These are phyloP conservation scores for Syncerus caffer DNA, from an alignment of 2,797 vertebrate species.

Conservation along the genomic window DNA sequence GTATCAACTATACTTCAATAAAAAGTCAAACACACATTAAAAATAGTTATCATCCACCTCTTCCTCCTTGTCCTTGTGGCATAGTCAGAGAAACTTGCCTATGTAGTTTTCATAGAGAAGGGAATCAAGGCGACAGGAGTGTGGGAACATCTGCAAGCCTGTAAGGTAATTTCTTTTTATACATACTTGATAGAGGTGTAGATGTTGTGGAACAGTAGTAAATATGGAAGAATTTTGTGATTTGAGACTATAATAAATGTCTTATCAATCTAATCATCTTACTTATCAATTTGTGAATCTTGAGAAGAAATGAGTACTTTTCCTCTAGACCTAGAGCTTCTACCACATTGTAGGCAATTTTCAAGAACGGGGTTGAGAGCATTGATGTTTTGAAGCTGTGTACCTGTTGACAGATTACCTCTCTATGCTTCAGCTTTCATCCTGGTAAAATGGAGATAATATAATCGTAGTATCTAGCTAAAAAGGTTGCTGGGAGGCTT, in stretches of 20 bases:
- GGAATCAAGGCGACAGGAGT: neutral
- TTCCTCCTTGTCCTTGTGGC: neutral
- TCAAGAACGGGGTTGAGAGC: neutral
- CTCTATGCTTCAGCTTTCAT: neutral
- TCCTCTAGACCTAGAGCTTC: neutral
- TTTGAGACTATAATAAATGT: neutral
- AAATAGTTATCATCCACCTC: neutral
- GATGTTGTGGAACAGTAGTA: neutral
- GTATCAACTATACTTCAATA: neutral
- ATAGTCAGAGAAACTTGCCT: neutral
- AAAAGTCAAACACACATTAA: neutral
- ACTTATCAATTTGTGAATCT: neutral
- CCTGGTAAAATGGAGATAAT: neutral
- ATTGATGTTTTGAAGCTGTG: neutral
- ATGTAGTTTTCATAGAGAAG: neutral
- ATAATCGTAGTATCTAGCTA: neutral
- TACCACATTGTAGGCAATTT: neutral
- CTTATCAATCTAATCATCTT: neutral
- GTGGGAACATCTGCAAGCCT: neutral
- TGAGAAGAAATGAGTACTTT: neutral
- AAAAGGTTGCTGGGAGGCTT: neutral
- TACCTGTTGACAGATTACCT: neutral
- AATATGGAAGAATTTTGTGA: neutral
- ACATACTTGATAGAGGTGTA: neutral
- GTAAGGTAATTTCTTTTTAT: neutral